Evolutionary conservation across 2,888 invertebrate genomes (phyloP).

Genomic region (Pristionchus exspectatus): DNA sequence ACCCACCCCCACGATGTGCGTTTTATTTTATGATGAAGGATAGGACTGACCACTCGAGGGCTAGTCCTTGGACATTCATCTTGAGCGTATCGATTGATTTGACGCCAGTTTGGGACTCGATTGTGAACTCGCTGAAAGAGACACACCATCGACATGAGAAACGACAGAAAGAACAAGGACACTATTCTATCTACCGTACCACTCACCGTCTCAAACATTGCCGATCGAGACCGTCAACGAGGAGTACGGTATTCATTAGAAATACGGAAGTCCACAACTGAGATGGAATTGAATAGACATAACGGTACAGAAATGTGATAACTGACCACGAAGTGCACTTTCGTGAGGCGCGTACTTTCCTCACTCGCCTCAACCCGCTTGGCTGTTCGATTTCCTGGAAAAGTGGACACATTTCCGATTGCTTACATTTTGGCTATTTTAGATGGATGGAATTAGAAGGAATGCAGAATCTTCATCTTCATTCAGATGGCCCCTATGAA

Average conservation of each 20-base stretch:
- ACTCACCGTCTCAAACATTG: conserved; percentile 21
- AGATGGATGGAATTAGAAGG: not conserved
- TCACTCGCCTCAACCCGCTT: not conserved
- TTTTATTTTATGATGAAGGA: too few relatives aligned
- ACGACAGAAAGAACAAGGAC: not conserved
- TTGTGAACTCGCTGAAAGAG: not conserved
- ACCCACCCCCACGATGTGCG: not conserved
- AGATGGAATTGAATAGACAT: not conserved
- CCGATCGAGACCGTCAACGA: conserved; percentile 17
- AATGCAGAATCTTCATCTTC: too few relatives aligned
- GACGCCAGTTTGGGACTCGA: not conserved
- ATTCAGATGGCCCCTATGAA: not conserved
- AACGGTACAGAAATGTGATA: not conserved
- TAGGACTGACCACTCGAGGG: not conserved
- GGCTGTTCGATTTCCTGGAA: conserved; percentile 39
- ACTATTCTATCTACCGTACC: not conserved
- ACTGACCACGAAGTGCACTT: conserved; percentile 16
- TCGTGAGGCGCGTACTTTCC: not conserved
- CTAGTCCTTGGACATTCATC: conserved; percentile 28
- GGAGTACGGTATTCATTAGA: conserved; percentile 31
- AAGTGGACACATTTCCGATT: too few relatives aligned
- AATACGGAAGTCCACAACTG: conserved; percentile 46
- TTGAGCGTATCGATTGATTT: conserved; percentile 2
- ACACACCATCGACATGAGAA: not conserved
- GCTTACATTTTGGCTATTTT: not conserved